These are phyloP conservation scores for Maniola jurtina DNA, from an alignment of 1,140 invertebrate species.

Conservation along the genomic window DNA sequence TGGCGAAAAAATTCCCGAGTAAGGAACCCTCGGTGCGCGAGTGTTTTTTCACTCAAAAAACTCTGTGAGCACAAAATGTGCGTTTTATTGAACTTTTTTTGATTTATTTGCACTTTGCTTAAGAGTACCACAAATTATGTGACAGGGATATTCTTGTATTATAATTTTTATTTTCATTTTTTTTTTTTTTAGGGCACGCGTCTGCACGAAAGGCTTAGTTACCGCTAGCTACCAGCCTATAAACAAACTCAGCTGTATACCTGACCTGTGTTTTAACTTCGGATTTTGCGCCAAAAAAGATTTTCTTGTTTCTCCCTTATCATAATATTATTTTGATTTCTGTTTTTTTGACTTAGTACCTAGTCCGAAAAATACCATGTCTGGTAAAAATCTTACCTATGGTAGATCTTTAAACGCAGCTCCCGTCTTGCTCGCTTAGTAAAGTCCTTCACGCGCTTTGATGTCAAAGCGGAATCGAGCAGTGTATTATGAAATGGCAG, in stretches of 20 bases:
- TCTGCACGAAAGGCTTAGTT: too few relatives aligned
- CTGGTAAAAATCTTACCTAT: constrained; percentile 1
- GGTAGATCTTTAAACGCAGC: not conserved
- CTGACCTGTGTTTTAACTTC: too few relatives aligned
- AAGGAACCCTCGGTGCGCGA: constrained; percentile 16
- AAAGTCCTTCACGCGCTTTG: constrained; percentile 50
- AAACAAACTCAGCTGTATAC: too few relatives aligned
- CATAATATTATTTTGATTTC: too few relatives aligned
- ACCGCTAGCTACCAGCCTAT: too few relatives aligned
- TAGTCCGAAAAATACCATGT: not conserved
- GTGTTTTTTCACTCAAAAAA: constrained; percentile 21
- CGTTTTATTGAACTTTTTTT: constrained; percentile 38
- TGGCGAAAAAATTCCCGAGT: too few relatives aligned
- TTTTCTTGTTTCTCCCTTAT: too few relatives aligned
- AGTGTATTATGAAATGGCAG: constrained; percentile 24
- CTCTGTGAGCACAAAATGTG: constrained; percentile 22
- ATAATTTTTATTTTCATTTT: too few relatives aligned
- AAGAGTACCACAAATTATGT: not conserved
- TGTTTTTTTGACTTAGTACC: too few relatives aligned
- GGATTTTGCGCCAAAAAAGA: too few relatives aligned
- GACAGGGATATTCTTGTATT: not conserved
- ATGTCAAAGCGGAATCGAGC: constrained; percentile 34
- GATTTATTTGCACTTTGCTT: constrained; percentile 35
- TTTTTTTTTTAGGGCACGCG: too few relatives aligned
- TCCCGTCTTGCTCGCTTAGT: constrained; percentile 39